Conservation (phyloP, 2,113 vertebrate species). For the Mugil cephalus region DNA sequence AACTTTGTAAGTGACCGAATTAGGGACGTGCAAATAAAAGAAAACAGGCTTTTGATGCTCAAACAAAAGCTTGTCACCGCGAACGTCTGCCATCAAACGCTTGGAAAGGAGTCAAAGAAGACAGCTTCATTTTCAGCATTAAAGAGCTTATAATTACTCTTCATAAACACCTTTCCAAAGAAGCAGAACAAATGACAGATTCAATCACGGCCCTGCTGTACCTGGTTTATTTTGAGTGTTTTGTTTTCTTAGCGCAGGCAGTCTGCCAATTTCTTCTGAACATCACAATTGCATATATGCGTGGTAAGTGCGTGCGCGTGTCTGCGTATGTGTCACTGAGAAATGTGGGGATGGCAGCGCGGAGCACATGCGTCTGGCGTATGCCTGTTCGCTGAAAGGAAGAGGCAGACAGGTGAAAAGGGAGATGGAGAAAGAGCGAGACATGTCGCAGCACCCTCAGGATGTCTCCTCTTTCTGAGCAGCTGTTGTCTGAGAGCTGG, state of each 20-base stretch:
- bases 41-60: conserved; percentile 29
- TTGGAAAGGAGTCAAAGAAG: conserved; percentile 11
- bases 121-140: conserved; percentile 44
- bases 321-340: conserved; percentile 19
- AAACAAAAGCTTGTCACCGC: conserved; percentile 32
- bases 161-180: conserved; percentile 16
- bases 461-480: conserved; percentile 77
- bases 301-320: not conserved
- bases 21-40: conserved; percentile 19
- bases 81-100: conserved; percentile 23
- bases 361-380: conserved; percentile 40
- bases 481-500: conserved; percentile 82
- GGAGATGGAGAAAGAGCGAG: conserved; percentile 67
- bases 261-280: conserved; percentile 41
- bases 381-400: conserved; percentile 54
- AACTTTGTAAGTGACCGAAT: conserved; percentile 38
- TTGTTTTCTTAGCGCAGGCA: conserved; percentile 37
- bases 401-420: conserved; percentile 70
- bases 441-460: conserved; percentile 73
- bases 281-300: conserved; percentile 26
- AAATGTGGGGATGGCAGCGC: conserved; percentile 6
- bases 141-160: conserved; percentile 38
- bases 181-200: conserved; percentile 42
- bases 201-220: conserved; percentile 35
- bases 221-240: conserved; percentile 43